Conservation (phyloP, 2,888 invertebrate species). For the Plebejus melissa region DNA sequence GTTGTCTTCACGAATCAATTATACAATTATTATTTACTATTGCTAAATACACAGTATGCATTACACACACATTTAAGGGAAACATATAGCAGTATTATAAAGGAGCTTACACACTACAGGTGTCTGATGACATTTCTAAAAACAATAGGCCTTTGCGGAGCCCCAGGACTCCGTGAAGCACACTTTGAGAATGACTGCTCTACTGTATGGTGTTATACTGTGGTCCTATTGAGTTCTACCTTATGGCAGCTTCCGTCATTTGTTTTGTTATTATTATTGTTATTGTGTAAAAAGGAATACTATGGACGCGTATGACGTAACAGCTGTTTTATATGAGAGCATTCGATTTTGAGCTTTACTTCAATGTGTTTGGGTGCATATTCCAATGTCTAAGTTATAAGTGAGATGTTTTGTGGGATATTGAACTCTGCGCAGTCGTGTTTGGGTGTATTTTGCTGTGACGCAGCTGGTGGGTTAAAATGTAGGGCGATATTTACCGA, state of each 20-base stretch:
- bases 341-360: not conserved
- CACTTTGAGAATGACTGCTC: too few relatives aligned
- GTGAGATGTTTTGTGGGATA: not conserved
- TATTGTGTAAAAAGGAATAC: not conserved
- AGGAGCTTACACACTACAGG: too few relatives aligned
- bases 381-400: not conserved
- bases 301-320: not conserved
- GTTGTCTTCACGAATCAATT: too few relatives aligned
- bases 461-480: constrained; percentile 44
- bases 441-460: constrained; percentile 41
- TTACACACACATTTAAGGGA: too few relatives aligned
- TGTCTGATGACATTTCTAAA: too few relatives aligned
- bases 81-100: too few relatives aligned
- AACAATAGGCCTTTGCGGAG: too few relatives aligned
- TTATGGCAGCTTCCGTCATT: not conserved
- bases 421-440: constrained; percentile 28
- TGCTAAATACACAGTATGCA: too few relatives aligned
- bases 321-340: not conserved
- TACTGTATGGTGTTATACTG: not conserved
- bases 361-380: not conserved
- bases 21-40: too few relatives aligned
- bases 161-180: too few relatives aligned
- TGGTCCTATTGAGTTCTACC: not conserved
- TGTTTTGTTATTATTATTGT: constrained; percentile 13
- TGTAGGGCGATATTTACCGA: constrained; percentile 52